Evolutionary conservation across 2,797 vertebrate species (phyloP).

Genomic region (Pangasius krempfi): DNA sequence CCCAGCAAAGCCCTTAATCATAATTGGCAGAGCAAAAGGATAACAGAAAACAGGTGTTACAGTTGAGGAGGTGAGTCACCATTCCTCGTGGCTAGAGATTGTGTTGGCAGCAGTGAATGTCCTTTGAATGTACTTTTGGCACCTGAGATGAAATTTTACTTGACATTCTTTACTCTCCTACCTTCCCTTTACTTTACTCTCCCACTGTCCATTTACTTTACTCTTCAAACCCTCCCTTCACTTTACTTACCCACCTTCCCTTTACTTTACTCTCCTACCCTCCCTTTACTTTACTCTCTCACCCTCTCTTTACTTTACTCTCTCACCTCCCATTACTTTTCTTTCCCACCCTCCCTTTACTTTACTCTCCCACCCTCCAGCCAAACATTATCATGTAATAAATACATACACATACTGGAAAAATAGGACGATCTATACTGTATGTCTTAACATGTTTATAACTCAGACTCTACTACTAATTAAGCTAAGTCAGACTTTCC

Average conservation of each 20-base stretch:
- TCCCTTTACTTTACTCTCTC: too few relatives aligned
- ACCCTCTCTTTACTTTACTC: too few relatives aligned
- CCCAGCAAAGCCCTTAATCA: conserved; percentile 53
- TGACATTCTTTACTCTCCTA: not conserved
- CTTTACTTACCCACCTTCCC: not conserved
- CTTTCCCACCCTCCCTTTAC: too few relatives aligned
- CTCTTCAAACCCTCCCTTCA: too few relatives aligned
- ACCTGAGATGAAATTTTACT: not conserved
- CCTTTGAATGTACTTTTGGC: conserved; percentile 3
- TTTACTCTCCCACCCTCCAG: not conserved
- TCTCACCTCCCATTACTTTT: not conserved
- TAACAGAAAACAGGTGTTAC: conserved; percentile 54
- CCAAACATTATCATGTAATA: not conserved
- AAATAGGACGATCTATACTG: not conserved
- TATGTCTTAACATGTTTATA: not conserved
- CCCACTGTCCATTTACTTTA: too few relatives aligned
- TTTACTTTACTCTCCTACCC: not conserved
- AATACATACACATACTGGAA: not conserved
- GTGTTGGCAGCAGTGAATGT: not conserved
- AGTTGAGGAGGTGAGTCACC: conserved; percentile 51
- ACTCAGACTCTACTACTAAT: not conserved
- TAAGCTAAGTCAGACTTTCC: not conserved
- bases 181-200: not conserved
- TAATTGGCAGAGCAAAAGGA: conserved; percentile 50
- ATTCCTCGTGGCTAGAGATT: conserved; percentile 35